Base-by-base conservation (phyloP, 2,888 invertebrate genomes). In the Papilio protenor region DNA sequence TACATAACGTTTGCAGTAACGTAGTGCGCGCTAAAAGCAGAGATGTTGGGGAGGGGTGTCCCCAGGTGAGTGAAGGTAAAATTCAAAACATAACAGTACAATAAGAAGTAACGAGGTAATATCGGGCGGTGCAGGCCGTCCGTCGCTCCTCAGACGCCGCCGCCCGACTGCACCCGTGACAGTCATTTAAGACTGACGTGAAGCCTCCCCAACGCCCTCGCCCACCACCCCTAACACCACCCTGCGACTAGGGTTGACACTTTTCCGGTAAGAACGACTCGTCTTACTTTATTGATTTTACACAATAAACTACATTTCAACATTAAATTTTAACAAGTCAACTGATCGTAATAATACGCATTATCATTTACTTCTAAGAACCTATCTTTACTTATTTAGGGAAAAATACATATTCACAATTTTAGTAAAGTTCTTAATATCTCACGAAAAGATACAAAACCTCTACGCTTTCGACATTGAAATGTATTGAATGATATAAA, bases 131-230 rank as follows among this genome's bases (percentile, higher is more conserved):
- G 86, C 85, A 87, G 40, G 88, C 90, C 89, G 91, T 90, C 91
- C 91, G 90, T 92, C 92, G 91, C 91, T 92, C 92, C 90, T 93
- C 91, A 91, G 89, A 88, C 89, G 87, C 79, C 81, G 85, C 88
- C 86, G 88, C 88, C 86, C 86, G 89, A 91, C 90, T 91, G 91
- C 91, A 90, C 93, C 93, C 93, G 93, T 93, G 94, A 94, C 94
- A 94, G 91, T 94, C 94, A 94, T 94, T 94, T 94, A 93, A 94
- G 94, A 94, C 93, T 94, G 94, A 94, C 93, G 91, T 90, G 93
- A 91, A 90, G 87, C 87, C 87, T 86, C 86, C 84, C 85, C 84
- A 81, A 21, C 23, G 57, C 57, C 57, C 57, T 81, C 81, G 79
- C 81, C 80, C 80, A 78, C 75, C 77, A 81, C n/a, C 55, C 55